Percentiles rank a stretch among this genome's conserved stretches.
These are phyloP conservation scores for Mirza zaza DNA, from an alignment of 2,113 vertebrate species.

Conservation along the genomic window DNA sequence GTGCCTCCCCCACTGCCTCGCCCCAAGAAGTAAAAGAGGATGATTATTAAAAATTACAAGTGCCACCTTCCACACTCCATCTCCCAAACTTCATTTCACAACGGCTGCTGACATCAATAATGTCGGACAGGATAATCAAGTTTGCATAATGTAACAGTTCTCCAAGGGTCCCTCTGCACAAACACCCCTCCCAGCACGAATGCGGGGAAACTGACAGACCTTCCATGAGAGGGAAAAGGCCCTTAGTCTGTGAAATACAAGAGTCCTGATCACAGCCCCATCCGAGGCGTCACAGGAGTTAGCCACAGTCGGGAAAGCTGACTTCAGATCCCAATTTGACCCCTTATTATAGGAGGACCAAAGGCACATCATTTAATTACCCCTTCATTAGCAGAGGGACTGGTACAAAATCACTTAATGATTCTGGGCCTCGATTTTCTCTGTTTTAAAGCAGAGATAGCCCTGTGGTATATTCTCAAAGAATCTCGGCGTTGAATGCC, in stretches of 20 bases:
- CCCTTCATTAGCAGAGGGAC: no score
- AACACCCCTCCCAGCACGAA: neutral
- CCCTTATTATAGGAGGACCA: neutral
- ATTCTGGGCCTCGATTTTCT: neutral
- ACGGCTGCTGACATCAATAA: slow-evolving; percentile 74
- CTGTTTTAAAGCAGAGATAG: neutral
- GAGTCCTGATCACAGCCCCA: rapidly evolving
- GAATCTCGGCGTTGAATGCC: neutral
- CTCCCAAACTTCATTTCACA: slow-evolving; percentile 74
- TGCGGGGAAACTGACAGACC: neutral
- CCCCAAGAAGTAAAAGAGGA: slow-evolving; percentile 34
- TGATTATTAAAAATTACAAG: slow-evolving; percentile 75
- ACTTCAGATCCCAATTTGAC: neutral
- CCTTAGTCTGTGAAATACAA: rapidly evolving
- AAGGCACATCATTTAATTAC: rapidly evolving
- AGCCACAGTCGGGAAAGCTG: neutral
- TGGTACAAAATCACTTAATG: rapidly evolving
- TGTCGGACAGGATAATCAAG: slow-evolving; percentile 55
- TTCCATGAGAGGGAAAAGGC: neutral
- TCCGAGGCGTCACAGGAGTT: rapidly evolving
- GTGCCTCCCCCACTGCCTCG: neutral
- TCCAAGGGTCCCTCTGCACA: slow-evolving; percentile 28
- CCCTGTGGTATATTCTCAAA: neutral
- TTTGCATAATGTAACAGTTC: slow-evolving; percentile 59
- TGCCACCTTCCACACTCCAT: slow-evolving; percentile 60